phyloP scores from a whole-genome alignment of 2,888 invertebrate species.

The Nemoura dubitans region DNA sequence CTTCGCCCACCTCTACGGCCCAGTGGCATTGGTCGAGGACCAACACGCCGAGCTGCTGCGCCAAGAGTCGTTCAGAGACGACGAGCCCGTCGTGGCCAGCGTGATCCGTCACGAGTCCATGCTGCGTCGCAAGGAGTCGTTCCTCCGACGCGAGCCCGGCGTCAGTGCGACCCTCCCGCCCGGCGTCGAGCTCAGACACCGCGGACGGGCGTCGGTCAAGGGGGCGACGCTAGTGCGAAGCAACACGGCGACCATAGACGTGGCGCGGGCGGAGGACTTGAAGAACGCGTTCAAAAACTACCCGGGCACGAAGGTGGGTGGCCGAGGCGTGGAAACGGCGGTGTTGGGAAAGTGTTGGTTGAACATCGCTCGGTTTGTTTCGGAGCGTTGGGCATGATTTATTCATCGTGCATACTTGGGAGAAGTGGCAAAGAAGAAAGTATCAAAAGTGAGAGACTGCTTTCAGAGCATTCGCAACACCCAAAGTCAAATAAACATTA shows the following conservation, averaged over 20 bases:
- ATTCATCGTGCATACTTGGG: too few species aligned
- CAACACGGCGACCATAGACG: not conserved
- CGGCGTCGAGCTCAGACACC: constrained; percentile 49
- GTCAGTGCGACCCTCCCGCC: constrained; percentile 46
- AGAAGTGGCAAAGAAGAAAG: too few species aligned
- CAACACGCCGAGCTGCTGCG: constrained; percentile 41
- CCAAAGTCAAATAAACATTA: too few species aligned
- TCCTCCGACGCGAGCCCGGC: not conserved
- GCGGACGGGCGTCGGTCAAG: constrained; percentile 20
- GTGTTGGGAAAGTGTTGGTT: not conserved
- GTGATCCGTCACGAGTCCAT: not conserved
- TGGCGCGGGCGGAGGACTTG: constrained; percentile 39
- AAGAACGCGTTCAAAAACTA: constrained; percentile 50
- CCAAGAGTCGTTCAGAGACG: not conserved
- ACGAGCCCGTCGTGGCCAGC: not conserved
- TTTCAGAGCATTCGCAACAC: too few species aligned
- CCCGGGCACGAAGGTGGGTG: constrained; percentile 50
- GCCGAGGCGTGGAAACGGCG: constrained; percentile 46
- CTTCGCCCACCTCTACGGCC: constrained; percentile 53
- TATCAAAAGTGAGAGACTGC: too few species aligned
- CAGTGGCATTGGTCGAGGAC: constrained; percentile 52
- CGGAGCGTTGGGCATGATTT: not conserved
- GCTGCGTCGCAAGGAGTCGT: constrained; percentile 14
- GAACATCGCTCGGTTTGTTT: not conserved
- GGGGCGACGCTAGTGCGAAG: constrained; percentile 7